Conservation (phyloP, 2,113 vertebrate genomes). For the Scomber scombrus region DNA sequence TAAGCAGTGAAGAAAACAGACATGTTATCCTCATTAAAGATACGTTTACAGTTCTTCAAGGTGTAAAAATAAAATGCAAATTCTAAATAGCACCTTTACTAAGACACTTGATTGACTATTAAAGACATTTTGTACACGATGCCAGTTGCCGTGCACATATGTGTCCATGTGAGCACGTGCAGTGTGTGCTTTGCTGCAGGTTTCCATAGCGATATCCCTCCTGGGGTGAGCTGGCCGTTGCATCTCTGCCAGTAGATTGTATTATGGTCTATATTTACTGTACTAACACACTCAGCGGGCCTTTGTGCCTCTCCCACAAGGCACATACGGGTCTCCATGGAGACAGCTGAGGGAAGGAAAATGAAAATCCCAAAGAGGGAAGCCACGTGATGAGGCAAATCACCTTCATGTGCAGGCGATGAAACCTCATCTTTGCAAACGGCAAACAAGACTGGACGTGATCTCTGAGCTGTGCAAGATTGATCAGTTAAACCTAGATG, state of each 20-base stretch:
- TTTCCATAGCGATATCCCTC: slow-evolving; percentile 72
- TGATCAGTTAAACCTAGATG: neutral
- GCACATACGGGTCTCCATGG: slow-evolving; percentile 77
- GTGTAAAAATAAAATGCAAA: slow-evolving; percentile 7
- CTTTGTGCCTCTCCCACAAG: slow-evolving; percentile 67
- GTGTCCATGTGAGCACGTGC: neutral
- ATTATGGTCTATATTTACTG: slow-evolving; percentile 79
- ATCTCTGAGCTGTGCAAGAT: neutral
- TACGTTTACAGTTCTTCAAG: neutral
- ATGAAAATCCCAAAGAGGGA: slow-evolving; percentile 55
- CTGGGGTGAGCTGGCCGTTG: slow-evolving; percentile 59
- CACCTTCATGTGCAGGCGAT: slow-evolving; percentile 35
- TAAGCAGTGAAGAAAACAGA: no score
- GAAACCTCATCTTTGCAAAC: slow-evolving; percentile 27
- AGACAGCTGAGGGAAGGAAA: slow-evolving; percentile 67
- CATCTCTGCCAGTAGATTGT: slow-evolving; percentile 68
- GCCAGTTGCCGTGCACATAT: slow-evolving; percentile 15
- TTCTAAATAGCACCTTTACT: slow-evolving; percentile 16
- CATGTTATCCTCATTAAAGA: neutral
- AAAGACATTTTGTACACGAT: slow-evolving; percentile 20
- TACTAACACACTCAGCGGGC: slow-evolving; percentile 74
- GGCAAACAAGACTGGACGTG: neutral
- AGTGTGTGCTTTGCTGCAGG: slow-evolving; percentile 45
- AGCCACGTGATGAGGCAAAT: slow-evolving; percentile 30
- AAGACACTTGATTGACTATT: slow-evolving; percentile 30